Evolutionary conservation across 2,113 vertebrate species (phyloP), one percentile per base, ranked within the genome.

Genomic region (Pogonocichla stellata): DNA sequence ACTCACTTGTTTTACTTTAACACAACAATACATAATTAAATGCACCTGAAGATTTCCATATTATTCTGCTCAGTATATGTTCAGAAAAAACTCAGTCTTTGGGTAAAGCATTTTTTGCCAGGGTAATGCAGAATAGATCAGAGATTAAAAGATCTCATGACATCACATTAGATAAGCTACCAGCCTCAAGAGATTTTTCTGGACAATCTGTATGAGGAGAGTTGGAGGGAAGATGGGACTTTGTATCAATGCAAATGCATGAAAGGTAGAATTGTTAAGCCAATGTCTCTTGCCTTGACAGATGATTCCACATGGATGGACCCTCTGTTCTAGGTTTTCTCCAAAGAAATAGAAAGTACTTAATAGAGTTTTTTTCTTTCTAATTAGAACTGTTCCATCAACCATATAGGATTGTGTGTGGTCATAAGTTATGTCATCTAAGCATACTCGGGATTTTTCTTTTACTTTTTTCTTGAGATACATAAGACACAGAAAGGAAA

Each of bases 1-100:
- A 96, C 45, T 66, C 28, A n/a, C 28, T 95, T 86, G 33, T 71
- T 77, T 78, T 88, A 77, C 94, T 95, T 96, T 92, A 93, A 88
- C 89, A 79, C 23, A 93, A 47, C 66, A 88, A 60, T 80, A 50
- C 51, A 88, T 65, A 90, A 93, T 84, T 86, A 96, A 73, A 83
- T 79, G 43, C 50, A 90, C n/a, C 87, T 56, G 48, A 97, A 90
- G 64, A 77, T 82, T 95, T 95, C 84, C 67, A 61, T 28, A 31
- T 85, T 80, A 33, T 67, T 61, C 64, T 75, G 14, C 54, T 72
- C 33, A 22, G 24, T 66, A 80, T 54, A 86, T 31, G 23, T 83
- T 70, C 33, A 50, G 34, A 89, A 47, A 11, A 81, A 72, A 79
- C 33, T 82, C 43, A 64, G 36, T 57, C 15, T 65, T 61, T 15